A percentile compares a stretch with the other conserved stretches of the same genome.
These are phyloP conservation scores for Agrotis exclamationis DNA, from an alignment of 2,888 invertebrate species.

Conservation along the genomic window DNA sequence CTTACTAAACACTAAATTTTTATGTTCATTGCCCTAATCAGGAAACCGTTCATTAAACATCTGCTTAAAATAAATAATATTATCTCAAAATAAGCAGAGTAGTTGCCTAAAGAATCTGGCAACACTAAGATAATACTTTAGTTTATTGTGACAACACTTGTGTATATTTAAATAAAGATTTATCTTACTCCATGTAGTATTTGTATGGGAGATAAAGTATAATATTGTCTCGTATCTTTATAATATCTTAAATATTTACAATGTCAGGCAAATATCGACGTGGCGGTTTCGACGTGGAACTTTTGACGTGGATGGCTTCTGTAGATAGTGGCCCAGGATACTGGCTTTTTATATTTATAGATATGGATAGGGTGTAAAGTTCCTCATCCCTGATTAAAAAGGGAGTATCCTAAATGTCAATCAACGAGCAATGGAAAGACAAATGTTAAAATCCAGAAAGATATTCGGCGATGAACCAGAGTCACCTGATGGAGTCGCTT, in stretches of 20 bases:
- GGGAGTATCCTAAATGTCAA: no score
- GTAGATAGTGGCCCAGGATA: neutral
- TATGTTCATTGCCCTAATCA: conserved; percentile 19
- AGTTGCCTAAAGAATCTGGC: conserved; percentile 12
- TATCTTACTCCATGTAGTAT: conserved; percentile 23
- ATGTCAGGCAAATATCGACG: conserved; percentile 38
- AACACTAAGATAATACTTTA: conserved; percentile 26
- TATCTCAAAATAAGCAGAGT: conserved; percentile 16
- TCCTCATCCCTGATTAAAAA: no score
- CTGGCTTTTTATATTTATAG: no score
- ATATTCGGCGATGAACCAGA: no score
- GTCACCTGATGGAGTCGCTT: no score
- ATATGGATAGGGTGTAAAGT: no score
- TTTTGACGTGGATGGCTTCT: conserved; percentile 32
- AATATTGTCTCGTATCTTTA: conserved; percentile 20
- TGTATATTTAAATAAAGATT: conserved; percentile 35
- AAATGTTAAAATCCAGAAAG: no score
- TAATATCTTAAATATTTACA: conserved; percentile 42
- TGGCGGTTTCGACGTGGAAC: conserved; percentile 36
- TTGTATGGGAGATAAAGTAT: conserved; percentile 31
- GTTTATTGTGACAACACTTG: conserved; percentile 42
- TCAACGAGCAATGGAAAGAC: no score
- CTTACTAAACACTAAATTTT: conserved; percentile 4
- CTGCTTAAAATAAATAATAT: conserved; percentile 23
- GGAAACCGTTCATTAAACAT: conserved; percentile 25